phyloP scores from a whole-genome alignment of 2,888 invertebrate genomes.

The Apantesis nais region DNA sequence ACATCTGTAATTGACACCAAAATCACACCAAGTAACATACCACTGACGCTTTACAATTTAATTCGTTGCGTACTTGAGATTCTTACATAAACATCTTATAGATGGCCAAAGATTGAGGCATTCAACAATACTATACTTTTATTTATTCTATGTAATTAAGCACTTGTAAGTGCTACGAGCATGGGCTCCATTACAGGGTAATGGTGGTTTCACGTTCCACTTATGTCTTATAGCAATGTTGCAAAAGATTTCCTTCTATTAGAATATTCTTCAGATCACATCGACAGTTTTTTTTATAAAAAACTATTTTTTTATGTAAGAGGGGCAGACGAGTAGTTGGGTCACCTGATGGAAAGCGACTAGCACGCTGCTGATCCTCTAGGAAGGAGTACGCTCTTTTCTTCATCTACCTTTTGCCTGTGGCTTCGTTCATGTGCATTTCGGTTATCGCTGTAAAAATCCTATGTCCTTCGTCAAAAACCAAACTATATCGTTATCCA shows the following conservation, averaged over 20 bases:
- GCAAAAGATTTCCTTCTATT: neutral
- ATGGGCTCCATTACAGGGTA: neutral
- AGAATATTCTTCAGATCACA: too few relatives aligned
- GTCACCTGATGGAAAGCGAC: too few relatives aligned
- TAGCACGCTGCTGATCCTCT: too few relatives aligned
- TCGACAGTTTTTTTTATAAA: too few relatives aligned
- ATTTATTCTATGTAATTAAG: neutral
- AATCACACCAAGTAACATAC: constrained; percentile 37
- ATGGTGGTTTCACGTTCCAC: neutral
- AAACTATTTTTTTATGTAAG: too few relatives aligned
- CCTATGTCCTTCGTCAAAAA: too few relatives aligned
- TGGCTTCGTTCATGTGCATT: too few relatives aligned
- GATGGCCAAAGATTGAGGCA: neutral
- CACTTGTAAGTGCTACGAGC: neutral
- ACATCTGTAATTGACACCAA: constrained; percentile 56
- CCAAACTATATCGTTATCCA: too few relatives aligned
- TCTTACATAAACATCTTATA: constrained; percentile 9
- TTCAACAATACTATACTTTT: neutral
- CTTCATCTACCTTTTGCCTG: too few relatives aligned
- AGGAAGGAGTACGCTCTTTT: too few relatives aligned
- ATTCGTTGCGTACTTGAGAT: constrained; percentile 24
- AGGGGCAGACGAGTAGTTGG: too few relatives aligned
- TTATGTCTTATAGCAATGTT: neutral
- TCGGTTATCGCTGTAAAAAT: too few relatives aligned
- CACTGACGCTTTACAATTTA: constrained; percentile 33